These are phyloP conservation scores for Congeria kusceri DNA, from an alignment of 2,888 invertebrate genomes.

Conservation along the genomic window DNA sequence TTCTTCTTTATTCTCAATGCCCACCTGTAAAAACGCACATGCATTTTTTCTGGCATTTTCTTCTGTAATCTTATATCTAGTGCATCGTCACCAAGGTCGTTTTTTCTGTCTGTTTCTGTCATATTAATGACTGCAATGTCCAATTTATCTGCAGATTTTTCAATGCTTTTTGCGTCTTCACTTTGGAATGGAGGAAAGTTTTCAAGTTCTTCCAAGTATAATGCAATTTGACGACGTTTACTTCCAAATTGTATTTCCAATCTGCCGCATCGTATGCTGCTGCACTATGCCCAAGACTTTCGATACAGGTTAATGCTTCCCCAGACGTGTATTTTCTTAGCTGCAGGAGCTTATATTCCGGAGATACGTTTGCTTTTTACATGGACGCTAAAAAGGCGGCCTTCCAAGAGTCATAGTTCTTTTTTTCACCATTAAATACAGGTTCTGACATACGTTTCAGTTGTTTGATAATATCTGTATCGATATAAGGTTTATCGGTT, in stretches of 20 bases:
- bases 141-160: slow-evolving; percentile 40
- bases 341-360: slow-evolving; percentile 53
- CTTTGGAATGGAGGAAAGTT: slow-evolving; percentile 9
- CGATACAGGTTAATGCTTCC: slow-evolving; percentile 21
- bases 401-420: slow-evolving; percentile 45
- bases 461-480: too few species aligned
- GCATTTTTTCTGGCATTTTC: slow-evolving; percentile 48
- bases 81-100: slow-evolving; percentile 25
- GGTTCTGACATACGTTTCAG: slow-evolving; percentile 49
- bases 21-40: slow-evolving; percentile 43
- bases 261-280: slow-evolving; percentile 21
- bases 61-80: slow-evolving; percentile 36
- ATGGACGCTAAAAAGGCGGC: slow-evolving; percentile 43
- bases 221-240: slow-evolving; percentile 1
- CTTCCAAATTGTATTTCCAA: slow-evolving; percentile 43
- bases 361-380: slow-evolving; percentile 44
- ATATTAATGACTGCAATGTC: slow-evolving; percentile 52
- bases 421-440: slow-evolving; percentile 48
- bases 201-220: slow-evolving; percentile 25
- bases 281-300: slow-evolving; percentile 26
- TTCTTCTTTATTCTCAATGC: slow-evolving; percentile 32
- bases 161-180: slow-evolving; percentile 25
- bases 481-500: too few species aligned
- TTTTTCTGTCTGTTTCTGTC: slow-evolving; percentile 22
- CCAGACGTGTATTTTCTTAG: slow-evolving; percentile 49